Evolutionary conservation across 30 jellyfish, hydroid and myxozoan genomes (phyloP).

Genomic region (Mastigias papua): DNA sequence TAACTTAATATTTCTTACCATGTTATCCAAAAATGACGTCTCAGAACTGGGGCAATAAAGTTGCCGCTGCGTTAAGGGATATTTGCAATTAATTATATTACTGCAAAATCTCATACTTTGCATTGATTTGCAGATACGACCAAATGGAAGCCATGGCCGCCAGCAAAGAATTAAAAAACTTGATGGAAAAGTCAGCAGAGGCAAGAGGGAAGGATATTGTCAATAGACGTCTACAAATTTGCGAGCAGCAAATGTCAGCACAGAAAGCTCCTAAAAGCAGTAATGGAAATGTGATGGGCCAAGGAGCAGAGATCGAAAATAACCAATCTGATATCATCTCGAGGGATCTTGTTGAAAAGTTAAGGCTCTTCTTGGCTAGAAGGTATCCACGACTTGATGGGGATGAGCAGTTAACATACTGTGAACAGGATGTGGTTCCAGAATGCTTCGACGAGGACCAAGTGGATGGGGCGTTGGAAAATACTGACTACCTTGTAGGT

Average conservation of each 20-base stretch:
- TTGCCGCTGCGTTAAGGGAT: no score
- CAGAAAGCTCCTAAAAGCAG: neutral
- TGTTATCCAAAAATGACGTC: no score
- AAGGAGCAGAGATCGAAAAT: neutral
- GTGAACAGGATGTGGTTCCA: slow-evolving; percentile 4
- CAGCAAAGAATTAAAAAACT: neutral
- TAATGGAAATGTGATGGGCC: neutral
- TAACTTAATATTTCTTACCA: no score
- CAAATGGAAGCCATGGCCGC: slow-evolving; percentile 47
- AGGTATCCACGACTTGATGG: slow-evolving; percentile 45
- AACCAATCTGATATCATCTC: neutral
- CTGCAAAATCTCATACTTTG: neutral
- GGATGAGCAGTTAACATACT: neutral
- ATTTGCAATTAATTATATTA: no score
- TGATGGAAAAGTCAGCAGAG: slow-evolving; percentile 5
- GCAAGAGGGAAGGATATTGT: slow-evolving; percentile 35
- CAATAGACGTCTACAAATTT: neutral
- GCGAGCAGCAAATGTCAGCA: neutral
- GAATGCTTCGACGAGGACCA: neutral
- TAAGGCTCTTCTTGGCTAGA: slow-evolving; percentile 23
- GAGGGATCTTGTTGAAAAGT: slow-evolving; percentile 1
- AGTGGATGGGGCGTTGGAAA: neutral
- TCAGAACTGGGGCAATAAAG: no score
- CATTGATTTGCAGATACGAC: slow-evolving; percentile 1
- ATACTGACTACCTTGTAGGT: no score